A percentile compares a stretch with the other conserved stretches of the same genome.
phyloP scores from a whole-genome alignment of 2,113 vertebrate genomes.

The Ellobius talpinus region DNA sequence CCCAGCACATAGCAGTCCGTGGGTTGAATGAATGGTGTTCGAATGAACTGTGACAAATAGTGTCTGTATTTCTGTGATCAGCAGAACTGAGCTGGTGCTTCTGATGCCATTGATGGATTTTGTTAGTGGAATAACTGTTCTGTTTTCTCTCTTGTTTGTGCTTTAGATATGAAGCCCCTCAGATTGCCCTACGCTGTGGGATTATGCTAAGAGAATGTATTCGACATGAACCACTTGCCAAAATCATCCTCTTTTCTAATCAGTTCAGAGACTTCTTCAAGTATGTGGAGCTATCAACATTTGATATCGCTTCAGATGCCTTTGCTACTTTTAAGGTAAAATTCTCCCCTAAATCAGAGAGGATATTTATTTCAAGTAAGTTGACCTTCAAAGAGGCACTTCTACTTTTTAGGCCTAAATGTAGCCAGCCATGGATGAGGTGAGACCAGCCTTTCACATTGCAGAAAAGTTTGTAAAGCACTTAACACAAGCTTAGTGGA shows the following conservation, averaged over 20 bases:
- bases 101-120: conserved; percentile 45
- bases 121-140: conserved; percentile 15
- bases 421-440: neutral
- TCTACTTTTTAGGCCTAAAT: neutral
- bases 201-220: conserved; percentile 99
- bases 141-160: conserved; percentile 38
- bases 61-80: neutral
- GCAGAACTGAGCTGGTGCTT: conserved; percentile 45
- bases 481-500: neutral
- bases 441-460: neutral
- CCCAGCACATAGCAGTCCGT: neutral
- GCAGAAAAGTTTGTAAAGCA: neutral
- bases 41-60: conserved; percentile 19
- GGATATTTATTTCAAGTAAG: neutral
- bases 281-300: conserved; percentile 98
- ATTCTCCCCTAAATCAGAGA: neutral
- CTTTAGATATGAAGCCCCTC: conserved; percentile 95
- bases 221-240: conserved; percentile 97
- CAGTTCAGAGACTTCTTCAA: conserved; percentile 96
- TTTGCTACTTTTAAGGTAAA: conserved; percentile 99
- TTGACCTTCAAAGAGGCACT: neutral
- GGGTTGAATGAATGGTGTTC: conserved; percentile 13
- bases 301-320: conserved; percentile 98
- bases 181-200: conserved; percentile 96
- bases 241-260: conserved; percentile 93